These are phyloP conservation scores for Acronicta alni DNA, from an alignment of 2,888 invertebrate species.

Conservation along the genomic window DNA sequence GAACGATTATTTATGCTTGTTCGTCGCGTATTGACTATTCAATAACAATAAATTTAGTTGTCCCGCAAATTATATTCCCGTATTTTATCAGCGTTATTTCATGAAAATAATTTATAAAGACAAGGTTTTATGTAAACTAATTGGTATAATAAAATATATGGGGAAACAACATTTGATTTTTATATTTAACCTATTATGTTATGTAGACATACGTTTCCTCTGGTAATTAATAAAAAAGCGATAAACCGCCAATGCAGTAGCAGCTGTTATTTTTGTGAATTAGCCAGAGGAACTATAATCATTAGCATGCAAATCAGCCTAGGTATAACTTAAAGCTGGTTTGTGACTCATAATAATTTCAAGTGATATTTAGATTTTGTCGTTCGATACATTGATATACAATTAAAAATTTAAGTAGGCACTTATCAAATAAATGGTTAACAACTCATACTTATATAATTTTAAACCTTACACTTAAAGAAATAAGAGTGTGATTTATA, in stretches of 20 bases:
- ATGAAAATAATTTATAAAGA: too few relatives aligned
- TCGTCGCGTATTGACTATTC: background rate
- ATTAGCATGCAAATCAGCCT: conserved; percentile 52
- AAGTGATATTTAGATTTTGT: conserved; percentile 56
- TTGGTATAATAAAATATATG: background rate
- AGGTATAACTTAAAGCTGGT: conserved; percentile 41
- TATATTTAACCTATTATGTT: conserved; percentile 5
- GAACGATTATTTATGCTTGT: background rate
- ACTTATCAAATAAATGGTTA: conserved; percentile 31
- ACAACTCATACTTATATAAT: conserved; percentile 13
- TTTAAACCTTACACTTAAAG: conserved; percentile 17
- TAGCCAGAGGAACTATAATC: conserved; percentile 43
- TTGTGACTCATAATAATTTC: conserved; percentile 51
- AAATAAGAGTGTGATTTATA: conserved; percentile 10
- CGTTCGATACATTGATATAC: conserved; percentile 55
- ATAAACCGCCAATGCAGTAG: conserved; percentile 56
- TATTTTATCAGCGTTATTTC: too few relatives aligned
- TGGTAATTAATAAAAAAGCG: conserved; percentile 16
- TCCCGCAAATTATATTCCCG: too few relatives aligned
- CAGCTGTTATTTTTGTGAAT: conserved; percentile 55
- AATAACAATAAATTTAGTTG: too few relatives aligned
- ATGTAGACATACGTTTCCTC: conserved; percentile 37
- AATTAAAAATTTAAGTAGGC: conserved; percentile 29
- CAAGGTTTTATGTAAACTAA: background rate
- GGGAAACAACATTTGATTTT: conserved; percentile 4